phyloP scores from a whole-genome alignment of 2,797 vertebrate species.

The Sciurus carolinensis region DNA sequence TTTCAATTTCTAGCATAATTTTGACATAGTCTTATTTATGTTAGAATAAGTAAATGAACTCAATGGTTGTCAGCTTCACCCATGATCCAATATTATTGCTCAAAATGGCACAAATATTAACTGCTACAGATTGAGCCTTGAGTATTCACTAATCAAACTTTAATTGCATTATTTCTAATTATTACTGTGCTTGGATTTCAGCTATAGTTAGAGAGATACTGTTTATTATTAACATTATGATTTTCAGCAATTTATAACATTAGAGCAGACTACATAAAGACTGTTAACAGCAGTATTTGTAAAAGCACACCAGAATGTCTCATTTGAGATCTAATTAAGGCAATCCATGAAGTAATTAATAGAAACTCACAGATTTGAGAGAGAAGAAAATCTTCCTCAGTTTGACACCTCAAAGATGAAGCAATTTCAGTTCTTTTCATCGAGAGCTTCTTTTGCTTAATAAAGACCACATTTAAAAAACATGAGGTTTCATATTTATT shows the following conservation, averaged over 20 bases:
- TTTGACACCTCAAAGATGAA: slow-evolving; percentile 62
- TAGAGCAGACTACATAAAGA: slow-evolving; percentile 48
- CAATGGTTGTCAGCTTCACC: background rate
- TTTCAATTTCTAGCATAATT: background rate
- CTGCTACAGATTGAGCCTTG: background rate
- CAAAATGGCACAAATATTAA: background rate
- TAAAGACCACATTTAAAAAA: slow-evolving; percentile 70
- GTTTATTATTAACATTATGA: slow-evolving; percentile 45
- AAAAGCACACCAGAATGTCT: slow-evolving; percentile 60
- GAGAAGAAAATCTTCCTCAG: slow-evolving; percentile 25
- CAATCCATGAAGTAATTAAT: slow-evolving; percentile 69
- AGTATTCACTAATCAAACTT: slow-evolving; percentile 51
- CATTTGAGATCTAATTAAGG: slow-evolving; percentile 74
- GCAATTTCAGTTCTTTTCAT: slow-evolving; percentile 69
- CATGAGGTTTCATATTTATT: slow-evolving; percentile 62
- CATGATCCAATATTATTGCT: background rate
- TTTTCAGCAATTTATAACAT: slow-evolving; percentile 63
- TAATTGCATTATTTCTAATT: slow-evolving; percentile 59
- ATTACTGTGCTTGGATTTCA: slow-evolving; percentile 53
- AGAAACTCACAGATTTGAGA: slow-evolving; percentile 57
- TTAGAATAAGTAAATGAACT: background rate
- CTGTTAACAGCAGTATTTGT: slow-evolving; percentile 62
- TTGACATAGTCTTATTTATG: background rate
- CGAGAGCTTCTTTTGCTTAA: slow-evolving; percentile 53
- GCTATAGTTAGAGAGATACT: background rate